phyloP scores from a whole-genome alignment of 2,113 vertebrate genomes.

The Marmota flaviventris region DNA sequence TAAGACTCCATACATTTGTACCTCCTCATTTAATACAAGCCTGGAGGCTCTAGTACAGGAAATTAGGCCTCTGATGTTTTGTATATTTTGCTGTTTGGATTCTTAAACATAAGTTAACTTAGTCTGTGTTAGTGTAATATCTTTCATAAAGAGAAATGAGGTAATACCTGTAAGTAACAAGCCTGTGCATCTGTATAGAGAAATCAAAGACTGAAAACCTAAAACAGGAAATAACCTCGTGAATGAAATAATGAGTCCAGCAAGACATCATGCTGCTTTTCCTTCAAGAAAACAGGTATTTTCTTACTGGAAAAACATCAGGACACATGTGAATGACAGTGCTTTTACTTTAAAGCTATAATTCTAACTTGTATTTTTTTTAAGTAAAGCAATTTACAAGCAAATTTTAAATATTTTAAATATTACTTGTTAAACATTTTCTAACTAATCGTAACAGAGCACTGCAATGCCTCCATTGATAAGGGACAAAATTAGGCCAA shows the following conservation, averaged over 20 bases:
- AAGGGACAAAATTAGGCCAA: neutral
- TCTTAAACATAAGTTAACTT: neutral
- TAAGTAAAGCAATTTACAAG: constrained; percentile 7
- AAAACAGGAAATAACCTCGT: neutral
- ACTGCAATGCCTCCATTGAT: neutral
- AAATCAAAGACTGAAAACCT: neutral
- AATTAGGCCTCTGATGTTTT: neutral
- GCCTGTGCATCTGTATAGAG: neutral
- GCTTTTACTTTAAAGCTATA: constrained; percentile 11
- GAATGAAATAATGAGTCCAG: neutral
- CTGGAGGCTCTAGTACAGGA: neutral
- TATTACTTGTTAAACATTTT: constrained; percentile 5
- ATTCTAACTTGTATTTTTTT: neutral
- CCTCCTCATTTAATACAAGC: neutral
- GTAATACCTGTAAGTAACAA: neutral
- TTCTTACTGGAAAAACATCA: constrained; percentile 25
- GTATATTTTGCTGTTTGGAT: neutral
- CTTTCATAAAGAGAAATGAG: neutral
- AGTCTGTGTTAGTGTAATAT: neutral
- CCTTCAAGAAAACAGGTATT: neutral
- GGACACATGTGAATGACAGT: neutral
- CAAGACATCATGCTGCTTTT: neutral
- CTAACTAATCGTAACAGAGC: neutral
- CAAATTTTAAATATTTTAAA: constrained; percentile 25
- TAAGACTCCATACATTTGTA: neutral